Evolutionary conservation across 2,113 vertebrate species (phyloP).

Genomic region (Cephalopterus ornatus): DNA sequence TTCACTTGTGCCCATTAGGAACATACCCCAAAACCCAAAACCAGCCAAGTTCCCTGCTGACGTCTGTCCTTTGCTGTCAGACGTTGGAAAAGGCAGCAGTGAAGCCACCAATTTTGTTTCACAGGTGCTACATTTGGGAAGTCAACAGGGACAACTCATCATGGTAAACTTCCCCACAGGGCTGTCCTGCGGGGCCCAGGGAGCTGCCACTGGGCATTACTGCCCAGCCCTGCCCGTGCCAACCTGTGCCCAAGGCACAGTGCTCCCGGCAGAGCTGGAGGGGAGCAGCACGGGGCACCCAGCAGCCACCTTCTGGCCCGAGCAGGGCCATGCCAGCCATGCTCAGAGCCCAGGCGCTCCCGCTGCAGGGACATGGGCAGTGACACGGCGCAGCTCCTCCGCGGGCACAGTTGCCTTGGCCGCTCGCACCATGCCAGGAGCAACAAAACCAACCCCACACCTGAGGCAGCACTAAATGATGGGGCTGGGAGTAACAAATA

Average conservation of each 20-base stretch:
- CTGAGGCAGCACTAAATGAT: not conserved
- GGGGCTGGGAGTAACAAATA: not conserved
- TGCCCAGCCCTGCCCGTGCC: not conserved
- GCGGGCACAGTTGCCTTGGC: rapidly evolving
- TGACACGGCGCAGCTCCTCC: rapidly evolving
- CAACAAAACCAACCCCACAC: not conserved
- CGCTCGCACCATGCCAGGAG: rapidly evolving
- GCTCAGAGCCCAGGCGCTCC: not conserved
- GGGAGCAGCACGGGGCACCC: not conserved
- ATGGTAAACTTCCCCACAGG: rapidly evolving
- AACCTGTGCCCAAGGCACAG: not conserved
- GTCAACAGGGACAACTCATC: not conserved
- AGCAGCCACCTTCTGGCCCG: not conserved
- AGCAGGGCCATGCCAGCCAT: not conserved
- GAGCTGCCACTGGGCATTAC: not conserved
- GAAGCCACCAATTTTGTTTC: not conserved
- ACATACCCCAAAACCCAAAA: not conserved
- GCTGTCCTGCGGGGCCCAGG: not conserved
- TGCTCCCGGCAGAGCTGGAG: not conserved
- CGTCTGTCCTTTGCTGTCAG: rapidly evolving
- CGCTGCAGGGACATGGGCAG: not conserved
- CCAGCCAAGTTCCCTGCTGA: not conserved
- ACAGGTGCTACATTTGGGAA: not conserved
- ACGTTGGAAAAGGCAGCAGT: not conserved
- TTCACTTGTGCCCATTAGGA: not conserved